Conservation (phyloP, 92 coral and sea anemone species). For the Palythoa grandiflora region DNA sequence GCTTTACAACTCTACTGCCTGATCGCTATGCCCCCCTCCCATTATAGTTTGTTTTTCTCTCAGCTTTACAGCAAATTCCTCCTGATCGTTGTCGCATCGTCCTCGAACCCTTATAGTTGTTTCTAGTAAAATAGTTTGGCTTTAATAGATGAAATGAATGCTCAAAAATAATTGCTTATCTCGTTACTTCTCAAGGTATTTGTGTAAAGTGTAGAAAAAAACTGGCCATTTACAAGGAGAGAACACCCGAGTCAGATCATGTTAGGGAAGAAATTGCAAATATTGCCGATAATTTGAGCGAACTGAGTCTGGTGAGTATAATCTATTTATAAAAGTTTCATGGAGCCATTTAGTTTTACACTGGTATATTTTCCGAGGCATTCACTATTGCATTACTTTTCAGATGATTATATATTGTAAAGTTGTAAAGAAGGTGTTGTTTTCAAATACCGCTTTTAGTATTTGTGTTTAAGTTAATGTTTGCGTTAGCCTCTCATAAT, state of each 20-base stretch:
- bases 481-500: not conserved
- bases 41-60: not conserved
- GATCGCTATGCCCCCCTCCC: not conserved
- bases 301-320: constrained; percentile 25
- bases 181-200: constrained; percentile 2
- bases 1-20: not conserved
- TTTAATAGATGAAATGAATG: not conserved
- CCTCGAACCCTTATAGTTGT: not conserved
- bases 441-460: not conserved
- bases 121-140: not conserved
- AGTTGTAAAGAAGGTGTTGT: not conserved
- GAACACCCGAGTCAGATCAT: not conserved
- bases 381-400: not conserved
- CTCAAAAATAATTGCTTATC: not conserved
- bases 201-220: constrained; percentile 22
- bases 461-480: not conserved
- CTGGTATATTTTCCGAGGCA: not conserved
- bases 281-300: not conserved
- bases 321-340: not conserved
- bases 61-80: not conserved
- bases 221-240: constrained; percentile 24
- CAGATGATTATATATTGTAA: not conserved
- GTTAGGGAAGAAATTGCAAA: constrained; percentile 23
- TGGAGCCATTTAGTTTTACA: not conserved
- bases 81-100: not conserved